Evolutionary conservation across 2,113 vertebrate genomes (phyloP).

Genomic region (Hoplias malabaricus): DNA sequence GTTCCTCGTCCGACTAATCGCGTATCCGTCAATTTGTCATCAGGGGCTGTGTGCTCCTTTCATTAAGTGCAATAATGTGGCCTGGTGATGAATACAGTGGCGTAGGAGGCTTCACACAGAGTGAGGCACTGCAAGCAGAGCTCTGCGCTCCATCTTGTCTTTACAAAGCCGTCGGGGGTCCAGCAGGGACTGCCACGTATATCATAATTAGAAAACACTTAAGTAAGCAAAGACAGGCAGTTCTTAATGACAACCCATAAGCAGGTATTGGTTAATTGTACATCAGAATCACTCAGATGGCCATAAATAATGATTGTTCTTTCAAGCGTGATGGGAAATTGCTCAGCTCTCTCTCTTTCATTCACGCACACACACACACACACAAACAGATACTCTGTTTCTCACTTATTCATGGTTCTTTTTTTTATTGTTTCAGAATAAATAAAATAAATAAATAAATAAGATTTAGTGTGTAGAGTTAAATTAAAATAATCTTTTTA

Average conservation of each 20-base stretch:
- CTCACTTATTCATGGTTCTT: constrained; percentile 38
- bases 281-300: constrained; percentile 76
- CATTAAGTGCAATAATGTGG: constrained; percentile 89
- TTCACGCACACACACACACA: neutral
- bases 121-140: constrained; percentile 66
- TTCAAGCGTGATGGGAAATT: constrained; percentile 71
- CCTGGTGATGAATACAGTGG: constrained; percentile 86
- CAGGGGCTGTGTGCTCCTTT: constrained; percentile 80
- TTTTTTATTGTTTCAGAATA: constrained; percentile 67
- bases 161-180: constrained; percentile 91
- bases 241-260: constrained; percentile 75
- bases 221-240: constrained; percentile 80
- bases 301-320: constrained; percentile 75
- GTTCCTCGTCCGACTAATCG: constrained; percentile 83
- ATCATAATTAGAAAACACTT: constrained; percentile 99
- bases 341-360: constrained; percentile 62
- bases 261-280: constrained; percentile 82
- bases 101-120: constrained; percentile 79
- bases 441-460: constrained; percentile 62
- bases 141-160: constrained; percentile 80
- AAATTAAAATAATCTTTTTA: constrained; percentile 57
- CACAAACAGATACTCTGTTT: neutral
- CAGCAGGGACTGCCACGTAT: constrained; percentile 86
- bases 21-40: constrained; percentile 91
- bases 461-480: too few relatives aligned